Base-by-base conservation (phyloP, 2,113 vertebrate species). In the Antigone vipio region DNA sequence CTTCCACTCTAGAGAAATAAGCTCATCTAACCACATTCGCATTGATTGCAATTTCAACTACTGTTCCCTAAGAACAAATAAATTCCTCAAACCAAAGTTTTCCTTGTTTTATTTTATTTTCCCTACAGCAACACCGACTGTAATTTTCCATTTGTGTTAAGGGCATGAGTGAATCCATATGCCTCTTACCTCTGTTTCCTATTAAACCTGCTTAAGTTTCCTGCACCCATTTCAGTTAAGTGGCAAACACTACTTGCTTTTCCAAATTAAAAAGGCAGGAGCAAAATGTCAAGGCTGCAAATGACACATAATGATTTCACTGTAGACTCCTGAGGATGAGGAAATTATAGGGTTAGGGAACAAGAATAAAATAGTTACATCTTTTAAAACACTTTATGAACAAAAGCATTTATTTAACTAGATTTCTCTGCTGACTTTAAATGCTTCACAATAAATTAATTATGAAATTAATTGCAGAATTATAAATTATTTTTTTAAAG, bases 261-360 rank as follows among this genome's bases (percentile, higher is more conserved):
- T 89, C 26, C n/a, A 84, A 83, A 89, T 91, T 86, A 84, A 89
- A 82, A 92, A 81, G 19, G 30, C 26, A 68, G 44, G 34, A 92
- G 30, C 27, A 92, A 94, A 95, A 93, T 87, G 35, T 95, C 92
- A 94, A 47, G 72, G 44, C 30, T 84, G 52, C 30, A 84, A 71
- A 63, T 91, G 92, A 92, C 85, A 92, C 55, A 29, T 75, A 94
- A 93, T 93, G 68, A 89, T 88, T 95, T 91, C 52, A 75, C 64
- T 34, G 19, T 74, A 95, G 59, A 53, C 7, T 84, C 15, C 47
- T 52, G 19, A 94, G 23, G 52, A 91, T 72, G 14, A 67, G 64
- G 52, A 95, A 96, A 93, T 96, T 92, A 90, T 11, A 90, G 59
- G 60, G 47, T 84, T 94, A 81, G 50, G 34, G 55, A 91, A 66